Percentiles rank a stretch among this genome's conserved stretches.
phyloP scores from a whole-genome alignment of 2,888 invertebrate genomes.

The Allophyes oxyacanthae region DNA sequence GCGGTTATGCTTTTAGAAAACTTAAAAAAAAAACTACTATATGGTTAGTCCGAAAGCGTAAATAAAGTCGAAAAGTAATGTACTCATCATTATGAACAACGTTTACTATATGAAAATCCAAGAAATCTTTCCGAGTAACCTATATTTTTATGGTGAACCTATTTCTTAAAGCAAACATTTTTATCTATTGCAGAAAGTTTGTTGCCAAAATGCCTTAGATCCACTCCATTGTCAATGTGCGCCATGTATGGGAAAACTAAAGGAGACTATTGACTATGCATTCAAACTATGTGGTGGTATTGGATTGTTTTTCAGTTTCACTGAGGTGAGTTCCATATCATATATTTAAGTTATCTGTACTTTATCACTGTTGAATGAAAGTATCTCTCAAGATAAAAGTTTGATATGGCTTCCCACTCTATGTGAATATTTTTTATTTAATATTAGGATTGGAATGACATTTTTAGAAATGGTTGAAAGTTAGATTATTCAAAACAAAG shows the following conservation, averaged over 20 bases:
- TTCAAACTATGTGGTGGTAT: slow-evolving; percentile 97
- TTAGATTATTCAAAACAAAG: too few species aligned
- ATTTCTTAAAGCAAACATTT: neutral
- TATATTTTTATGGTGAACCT: neutral
- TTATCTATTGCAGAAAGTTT: slow-evolving; percentile 80
- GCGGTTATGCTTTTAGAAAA: too few species aligned
- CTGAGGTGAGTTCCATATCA: slow-evolving; percentile 92
- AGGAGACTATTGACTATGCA: slow-evolving; percentile 94
- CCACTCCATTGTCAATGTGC: slow-evolving; percentile 90
- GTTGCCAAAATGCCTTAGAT: slow-evolving; percentile 80
- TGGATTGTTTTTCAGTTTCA: slow-evolving; percentile 98
- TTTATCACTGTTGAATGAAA: slow-evolving; percentile 34
- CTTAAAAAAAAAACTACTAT: too few species aligned
- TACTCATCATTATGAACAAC: too few species aligned
- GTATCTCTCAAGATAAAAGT: slow-evolving; percentile 19
- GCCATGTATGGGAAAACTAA: slow-evolving; percentile 93
- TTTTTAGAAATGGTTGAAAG: neutral
- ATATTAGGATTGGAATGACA: neutral
- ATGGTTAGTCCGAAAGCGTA: too few species aligned
- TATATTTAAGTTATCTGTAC: slow-evolving; percentile 20
- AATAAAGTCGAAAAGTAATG: too few species aligned
- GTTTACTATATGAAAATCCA: too few species aligned
- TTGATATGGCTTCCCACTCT: slow-evolving; percentile 9
- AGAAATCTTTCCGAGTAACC: too few species aligned
- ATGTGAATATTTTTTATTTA: neutral